Evolutionary conservation across 2,797 vertebrate genomes (phyloP).

Genomic region (Sebastes elongatus): DNA sequence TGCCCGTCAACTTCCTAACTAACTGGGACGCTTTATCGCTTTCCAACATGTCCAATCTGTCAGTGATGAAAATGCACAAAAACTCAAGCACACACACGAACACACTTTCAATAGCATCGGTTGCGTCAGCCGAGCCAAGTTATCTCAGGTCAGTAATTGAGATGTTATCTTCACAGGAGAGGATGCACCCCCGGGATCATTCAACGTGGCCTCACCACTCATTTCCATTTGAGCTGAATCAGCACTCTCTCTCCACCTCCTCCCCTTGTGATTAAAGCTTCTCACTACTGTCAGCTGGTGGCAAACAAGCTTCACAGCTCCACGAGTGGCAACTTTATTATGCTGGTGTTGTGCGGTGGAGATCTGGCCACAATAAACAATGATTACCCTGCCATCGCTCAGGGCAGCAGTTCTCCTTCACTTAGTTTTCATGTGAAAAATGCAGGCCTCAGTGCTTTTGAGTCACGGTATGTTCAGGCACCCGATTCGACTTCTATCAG

Average conservation of each 20-base stretch:
- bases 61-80: slow-evolving; percentile 28
- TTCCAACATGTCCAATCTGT: slow-evolving; percentile 51
- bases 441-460: neutral
- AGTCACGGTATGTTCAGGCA: neutral
- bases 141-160: slow-evolving; percentile 79
- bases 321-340: slow-evolving; percentile 32
- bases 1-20: slow-evolving; percentile 40
- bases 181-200: slow-evolving; percentile 64
- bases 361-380: slow-evolving; percentile 45
- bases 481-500: neutral
- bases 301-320: slow-evolving; percentile 34
- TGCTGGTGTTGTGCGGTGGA: neutral
- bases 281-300: slow-evolving; percentile 35
- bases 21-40: slow-evolving; percentile 41
- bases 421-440: slow-evolving; percentile 25
- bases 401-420: slow-evolving; percentile 16
- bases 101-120: slow-evolving; percentile 19
- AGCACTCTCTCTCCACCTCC: slow-evolving; percentile 18
- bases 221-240: slow-evolving; percentile 70
- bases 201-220: slow-evolving; percentile 48
- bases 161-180: slow-evolving; percentile 74
- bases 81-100: neutral
- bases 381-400: slow-evolving; percentile 35
- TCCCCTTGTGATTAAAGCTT: slow-evolving; percentile 47
- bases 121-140: slow-evolving; percentile 48